phyloP scores from a whole-genome alignment of 1,140 invertebrate species.

The Monomorium pharaonis region DNA sequence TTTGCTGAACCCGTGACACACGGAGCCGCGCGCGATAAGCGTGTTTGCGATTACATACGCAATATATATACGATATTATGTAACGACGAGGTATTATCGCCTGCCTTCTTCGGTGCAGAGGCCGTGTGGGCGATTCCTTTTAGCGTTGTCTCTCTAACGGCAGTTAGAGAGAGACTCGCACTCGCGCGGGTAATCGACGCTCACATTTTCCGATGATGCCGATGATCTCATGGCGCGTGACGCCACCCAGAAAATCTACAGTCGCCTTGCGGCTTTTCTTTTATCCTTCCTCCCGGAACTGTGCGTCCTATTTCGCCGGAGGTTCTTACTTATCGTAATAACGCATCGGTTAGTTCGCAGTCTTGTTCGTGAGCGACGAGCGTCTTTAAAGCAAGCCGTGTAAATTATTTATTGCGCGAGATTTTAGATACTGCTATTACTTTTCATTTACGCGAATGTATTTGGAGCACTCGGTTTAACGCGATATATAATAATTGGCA shows the following conservation, averaged over 20 bases:
- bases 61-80: conserved; percentile 55
- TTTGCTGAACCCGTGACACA: conserved; percentile 25
- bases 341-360: not conserved
- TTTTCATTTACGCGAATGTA: not conserved
- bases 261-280: not conserved
- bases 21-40: conserved; percentile 43
- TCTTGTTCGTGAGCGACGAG: not conserved
- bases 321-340: conserved; percentile 11
- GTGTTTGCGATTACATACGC: conserved; percentile 58
- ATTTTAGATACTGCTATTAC: not conserved
- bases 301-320: not conserved
- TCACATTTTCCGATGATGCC: conserved; percentile 25
- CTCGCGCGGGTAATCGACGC: conserved; percentile 16
- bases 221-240: conserved; percentile 38
- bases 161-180: not conserved
- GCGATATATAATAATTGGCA: not conserved
- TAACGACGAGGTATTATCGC: conserved; percentile 67
- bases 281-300: conserved; percentile 1
- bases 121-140: conserved; percentile 67
- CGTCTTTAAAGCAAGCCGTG: not conserved
- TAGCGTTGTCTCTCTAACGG: conserved; percentile 56
- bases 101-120: conserved; percentile 18
- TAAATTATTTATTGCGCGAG: not conserved
- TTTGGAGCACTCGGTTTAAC: not conserved
- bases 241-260: conserved; percentile 15